A percentile compares a stretch with the other conserved stretches of the same genome.
These are phyloP conservation scores for Zeuzera pyrina DNA, from an alignment of 2,888 invertebrate species.

Conservation along the genomic window DNA sequence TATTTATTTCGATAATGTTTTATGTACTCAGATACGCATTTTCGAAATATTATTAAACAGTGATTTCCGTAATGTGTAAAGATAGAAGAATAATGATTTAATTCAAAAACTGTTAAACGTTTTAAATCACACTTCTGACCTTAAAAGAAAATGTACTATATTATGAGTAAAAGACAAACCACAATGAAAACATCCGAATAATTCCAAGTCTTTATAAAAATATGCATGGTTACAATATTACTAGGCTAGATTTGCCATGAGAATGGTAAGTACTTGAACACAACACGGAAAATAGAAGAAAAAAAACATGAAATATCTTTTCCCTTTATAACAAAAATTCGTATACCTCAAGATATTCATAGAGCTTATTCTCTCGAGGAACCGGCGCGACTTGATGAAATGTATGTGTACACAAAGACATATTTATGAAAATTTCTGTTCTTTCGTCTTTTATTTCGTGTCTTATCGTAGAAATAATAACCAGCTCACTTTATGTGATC, in stretches of 20 bases:
- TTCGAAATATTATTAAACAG: no score
- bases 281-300: slow-evolving; percentile 16
- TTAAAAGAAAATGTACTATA: no score
- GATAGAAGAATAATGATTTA: no score
- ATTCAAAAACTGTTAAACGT: no score
- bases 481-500: slow-evolving; percentile 7
- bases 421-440: slow-evolving; percentile 37
- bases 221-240: no score
- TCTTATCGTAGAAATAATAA: slow-evolving; percentile 5
- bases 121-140: no score
- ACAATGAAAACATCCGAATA: no score
- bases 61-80: no score
- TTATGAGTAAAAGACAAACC: no score
- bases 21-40: no score
- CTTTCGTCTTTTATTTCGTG: slow-evolving; percentile 23
- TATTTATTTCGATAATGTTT: no score
- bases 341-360: slow-evolving; percentile 54
- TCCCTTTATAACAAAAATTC: slow-evolving; percentile 36
- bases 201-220: no score
- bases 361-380: slow-evolving; percentile 43
- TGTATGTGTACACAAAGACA: slow-evolving; percentile 37
- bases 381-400: slow-evolving; percentile 39
- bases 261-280: slow-evolving; percentile 14
- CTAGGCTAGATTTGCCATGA: slow-evolving; percentile 9
- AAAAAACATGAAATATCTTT: slow-evolving; percentile 24